Evolutionary conservation across 1,140 invertebrate genomes (phyloP).

Genomic region (Bombus ignitus): DNA sequence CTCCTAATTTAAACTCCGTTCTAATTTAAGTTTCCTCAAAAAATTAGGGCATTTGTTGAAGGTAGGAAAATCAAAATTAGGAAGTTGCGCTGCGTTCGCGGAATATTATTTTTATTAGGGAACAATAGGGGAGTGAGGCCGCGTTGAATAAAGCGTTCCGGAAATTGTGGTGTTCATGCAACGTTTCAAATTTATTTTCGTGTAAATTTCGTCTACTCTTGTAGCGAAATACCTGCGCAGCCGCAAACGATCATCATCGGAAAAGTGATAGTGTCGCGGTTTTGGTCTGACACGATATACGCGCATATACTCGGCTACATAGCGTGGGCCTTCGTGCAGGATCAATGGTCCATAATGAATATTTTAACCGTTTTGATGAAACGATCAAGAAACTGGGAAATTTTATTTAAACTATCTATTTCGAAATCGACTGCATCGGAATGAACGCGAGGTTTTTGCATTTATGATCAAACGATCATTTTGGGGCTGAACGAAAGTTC

Average conservation of each 20-base stretch:
- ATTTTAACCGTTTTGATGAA: slow-evolving; percentile 31
- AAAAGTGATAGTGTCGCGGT: slow-evolving; percentile 56
- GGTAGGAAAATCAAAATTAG: not conserved
- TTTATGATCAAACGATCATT: slow-evolving; percentile 16
- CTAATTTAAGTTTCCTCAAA: too few relatives aligned
- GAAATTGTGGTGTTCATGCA: slow-evolving; percentile 22
- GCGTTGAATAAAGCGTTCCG: slow-evolving; percentile 39
- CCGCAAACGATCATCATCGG: slow-evolving; percentile 54
- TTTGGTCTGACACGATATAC: slow-evolving; percentile 34
- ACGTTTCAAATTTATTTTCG: slow-evolving; percentile 49
- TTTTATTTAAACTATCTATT: slow-evolving; percentile 1
- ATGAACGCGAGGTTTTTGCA: not conserved
- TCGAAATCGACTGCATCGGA: not conserved
- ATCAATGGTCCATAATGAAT: slow-evolving; percentile 41
- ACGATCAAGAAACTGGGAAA: not conserved
- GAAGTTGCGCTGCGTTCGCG: not conserved
- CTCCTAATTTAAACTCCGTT: too few relatives aligned
- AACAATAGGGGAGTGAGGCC: not conserved
- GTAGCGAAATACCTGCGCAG: slow-evolving; percentile 44
- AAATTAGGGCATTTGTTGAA: too few relatives aligned
- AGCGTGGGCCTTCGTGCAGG: not conserved
- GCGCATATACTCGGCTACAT: not conserved
- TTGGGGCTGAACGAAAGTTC: not conserved
- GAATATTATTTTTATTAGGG: slow-evolving; percentile 26
- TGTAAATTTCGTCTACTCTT: slow-evolving; percentile 51